These are phyloP conservation scores for Ivindomyrus marchei DNA, from an alignment of 2,113 vertebrate species.

Conservation along the genomic window DNA sequence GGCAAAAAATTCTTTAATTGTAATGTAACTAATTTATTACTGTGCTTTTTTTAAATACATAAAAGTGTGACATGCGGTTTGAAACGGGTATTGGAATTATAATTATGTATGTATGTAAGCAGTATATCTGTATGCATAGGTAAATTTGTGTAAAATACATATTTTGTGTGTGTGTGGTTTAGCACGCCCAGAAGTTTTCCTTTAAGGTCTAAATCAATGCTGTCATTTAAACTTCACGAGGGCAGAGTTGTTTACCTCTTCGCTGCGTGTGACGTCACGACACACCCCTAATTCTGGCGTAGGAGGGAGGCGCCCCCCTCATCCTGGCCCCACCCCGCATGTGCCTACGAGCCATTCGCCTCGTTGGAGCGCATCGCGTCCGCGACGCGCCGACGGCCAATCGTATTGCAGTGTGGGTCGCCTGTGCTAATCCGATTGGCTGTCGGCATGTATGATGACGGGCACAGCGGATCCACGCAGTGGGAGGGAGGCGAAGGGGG, in stretches of 20 bases:
- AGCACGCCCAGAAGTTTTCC: neutral
- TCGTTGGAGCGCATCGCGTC: constrained; percentile 33
- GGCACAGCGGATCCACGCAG: constrained; percentile 48
- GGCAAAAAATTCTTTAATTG: neutral
- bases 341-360: constrained; percentile 35
- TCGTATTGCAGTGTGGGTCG: constrained; percentile 26
- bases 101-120: neutral
- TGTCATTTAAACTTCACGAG: constrained; percentile 66
- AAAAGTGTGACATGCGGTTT: neutral
- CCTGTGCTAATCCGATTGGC: constrained; percentile 46
- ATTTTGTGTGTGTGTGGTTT: neutral
- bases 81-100: neutral
- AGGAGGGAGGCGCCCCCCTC: constrained; percentile 35
- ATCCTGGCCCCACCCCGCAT: constrained; percentile 6
- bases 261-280: constrained; percentile 68
- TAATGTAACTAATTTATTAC: neutral
- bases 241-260: constrained; percentile 72
- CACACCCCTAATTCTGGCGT: constrained; percentile 62
- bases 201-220: constrained; percentile 16
- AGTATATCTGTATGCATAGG: neutral
- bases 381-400: constrained; percentile 40
- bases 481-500: constrained; percentile 50
- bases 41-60: neutral
- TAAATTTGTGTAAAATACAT: neutral
- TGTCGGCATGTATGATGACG: constrained; percentile 45